Percentiles rank a stretch among this genome's conserved stretches.
These are phyloP conservation scores for Drosophila erecta DNA, from an alignment of 1,140 invertebrate genomes.

Conservation along the genomic window DNA sequence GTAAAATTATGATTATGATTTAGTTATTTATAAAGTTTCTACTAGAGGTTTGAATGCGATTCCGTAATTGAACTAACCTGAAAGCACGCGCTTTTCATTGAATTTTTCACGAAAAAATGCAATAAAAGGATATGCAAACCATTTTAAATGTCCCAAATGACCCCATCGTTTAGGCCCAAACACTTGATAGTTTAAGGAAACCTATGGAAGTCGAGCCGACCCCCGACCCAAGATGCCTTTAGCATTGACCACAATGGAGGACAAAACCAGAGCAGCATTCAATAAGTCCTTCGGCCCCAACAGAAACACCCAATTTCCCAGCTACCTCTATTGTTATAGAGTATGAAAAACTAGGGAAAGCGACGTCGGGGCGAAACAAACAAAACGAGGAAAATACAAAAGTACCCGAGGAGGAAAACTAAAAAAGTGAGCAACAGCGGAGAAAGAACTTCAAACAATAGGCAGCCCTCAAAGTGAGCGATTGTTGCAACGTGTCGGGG, in stretches of 20 bases:
- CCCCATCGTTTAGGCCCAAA: constrained; percentile 16
- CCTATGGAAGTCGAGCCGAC: constrained; percentile 13
- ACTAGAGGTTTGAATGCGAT: no score
- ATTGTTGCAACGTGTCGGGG: constrained; percentile 72
- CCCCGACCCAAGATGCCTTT: constrained; percentile 44
- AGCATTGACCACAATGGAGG: constrained; percentile 41
- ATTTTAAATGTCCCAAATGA: constrained; percentile 17
- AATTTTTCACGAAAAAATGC: neutral
- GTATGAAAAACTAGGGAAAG: constrained; percentile 50
- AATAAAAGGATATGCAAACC: constrained; percentile 12
- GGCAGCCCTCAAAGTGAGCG: constrained; percentile 74
- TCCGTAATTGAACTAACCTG: constrained; percentile 7
- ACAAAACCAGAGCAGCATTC: constrained; percentile 14
- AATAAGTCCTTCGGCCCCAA: constrained; percentile 33
- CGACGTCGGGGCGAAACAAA: constrained; percentile 13
- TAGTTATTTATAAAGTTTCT: no score
- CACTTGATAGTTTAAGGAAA: constrained; percentile 34
- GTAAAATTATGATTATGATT: no score
- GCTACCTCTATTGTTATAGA: constrained; percentile 37
- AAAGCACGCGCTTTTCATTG: neutral
- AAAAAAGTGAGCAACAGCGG: constrained; percentile 19
- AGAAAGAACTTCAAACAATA: constrained; percentile 52
- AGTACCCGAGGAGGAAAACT: constrained; percentile 29
- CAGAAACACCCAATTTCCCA: constrained; percentile 39
- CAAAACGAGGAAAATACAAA: constrained; percentile 48